These are phyloP conservation scores for Pachycephala philippinensis DNA, from an alignment of 2,113 vertebrate genomes.

Conservation along the genomic window DNA sequence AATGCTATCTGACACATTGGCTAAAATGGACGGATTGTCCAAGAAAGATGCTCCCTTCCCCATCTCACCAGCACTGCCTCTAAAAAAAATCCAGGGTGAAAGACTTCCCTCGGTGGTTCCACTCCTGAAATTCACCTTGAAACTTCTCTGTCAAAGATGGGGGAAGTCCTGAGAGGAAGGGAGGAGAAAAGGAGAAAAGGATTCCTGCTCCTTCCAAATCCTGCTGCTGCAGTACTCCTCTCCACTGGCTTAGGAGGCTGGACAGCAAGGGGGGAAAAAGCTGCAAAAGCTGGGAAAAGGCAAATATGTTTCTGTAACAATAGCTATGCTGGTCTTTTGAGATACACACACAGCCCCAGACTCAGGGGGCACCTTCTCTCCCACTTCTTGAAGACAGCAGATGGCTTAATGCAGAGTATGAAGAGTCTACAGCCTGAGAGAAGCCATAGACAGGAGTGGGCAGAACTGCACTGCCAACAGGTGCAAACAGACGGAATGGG, in stretches of 20 bases:
- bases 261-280: not conserved
- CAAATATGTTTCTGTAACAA: not conserved
- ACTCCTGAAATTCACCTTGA: not conserved
- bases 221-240: not conserved
- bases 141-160: not conserved
- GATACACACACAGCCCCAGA: not conserved
- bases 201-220: not conserved
- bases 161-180: not conserved
- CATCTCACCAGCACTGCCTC: not conserved
- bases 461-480: not conserved
- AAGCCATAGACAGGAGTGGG: not conserved
- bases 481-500: not conserved
- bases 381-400: not conserved
- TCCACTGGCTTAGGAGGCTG: not conserved
- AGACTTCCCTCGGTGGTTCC: not conserved
- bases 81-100: not conserved
- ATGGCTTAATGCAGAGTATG: not conserved
- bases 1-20: not conserved
- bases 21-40: not conserved
- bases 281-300: not conserved
- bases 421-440: not conserved
- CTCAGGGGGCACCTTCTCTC: fast-evolving
- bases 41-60: not conserved
- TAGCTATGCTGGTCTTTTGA: not conserved
- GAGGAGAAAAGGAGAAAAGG: not conserved